Evolutionary conservation across 2,888 invertebrate genomes (phyloP).

Genomic region (Pollenia labialis): DNA sequence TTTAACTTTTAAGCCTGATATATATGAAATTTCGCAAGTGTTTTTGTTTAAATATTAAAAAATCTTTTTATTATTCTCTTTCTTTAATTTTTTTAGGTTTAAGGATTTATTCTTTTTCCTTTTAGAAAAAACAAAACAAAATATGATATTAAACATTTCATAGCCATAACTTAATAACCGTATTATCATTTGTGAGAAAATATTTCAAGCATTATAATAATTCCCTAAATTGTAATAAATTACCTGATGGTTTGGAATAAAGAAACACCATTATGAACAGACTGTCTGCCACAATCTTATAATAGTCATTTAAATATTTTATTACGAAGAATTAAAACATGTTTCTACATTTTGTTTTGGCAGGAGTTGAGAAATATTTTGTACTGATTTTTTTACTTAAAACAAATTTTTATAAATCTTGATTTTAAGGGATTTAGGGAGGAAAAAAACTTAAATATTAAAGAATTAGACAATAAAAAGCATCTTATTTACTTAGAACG

Average conservation of each 20-base stretch:
- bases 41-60: no score
- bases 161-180: neutral
- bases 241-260: slow-evolving; percentile 7
- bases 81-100: no score
- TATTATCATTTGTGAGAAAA: neutral
- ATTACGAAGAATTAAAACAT: slow-evolving; percentile 26
- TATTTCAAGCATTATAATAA: slow-evolving; percentile 11
- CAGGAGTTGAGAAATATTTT: neutral
- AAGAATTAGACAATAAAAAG: neutral
- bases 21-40: no score
- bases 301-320: slow-evolving; percentile 13
- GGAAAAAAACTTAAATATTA: slow-evolving; percentile 15
- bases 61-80: no score
- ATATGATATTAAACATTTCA: neutral
- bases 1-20: no score
- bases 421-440: slow-evolving; percentile 34
- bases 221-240: slow-evolving; percentile 22
- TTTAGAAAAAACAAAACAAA: no score
- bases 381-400: slow-evolving; percentile 39
- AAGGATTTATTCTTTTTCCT: no score
- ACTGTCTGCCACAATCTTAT: neutral
- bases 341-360: neutral
- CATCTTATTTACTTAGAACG: no score
- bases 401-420: neutral
- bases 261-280: neutral